These are phyloP conservation scores for Manis pentadactyla DNA, from an alignment of 2,797 vertebrate species.

Conservation along the genomic window DNA sequence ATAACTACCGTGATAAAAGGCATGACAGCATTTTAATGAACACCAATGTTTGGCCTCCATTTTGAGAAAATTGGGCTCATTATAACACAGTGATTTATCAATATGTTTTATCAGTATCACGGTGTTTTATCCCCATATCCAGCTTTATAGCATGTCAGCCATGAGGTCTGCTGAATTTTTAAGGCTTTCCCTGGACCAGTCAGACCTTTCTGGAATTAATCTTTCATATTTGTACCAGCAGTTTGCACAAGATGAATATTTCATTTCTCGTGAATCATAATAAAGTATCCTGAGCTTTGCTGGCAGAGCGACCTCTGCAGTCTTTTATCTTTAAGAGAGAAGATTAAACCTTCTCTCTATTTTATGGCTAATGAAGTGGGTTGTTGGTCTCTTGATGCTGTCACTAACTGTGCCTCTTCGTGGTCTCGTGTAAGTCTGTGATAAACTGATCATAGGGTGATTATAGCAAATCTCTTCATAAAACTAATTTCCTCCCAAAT, in stretches of 20 bases:
- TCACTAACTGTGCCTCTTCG: not conserved
- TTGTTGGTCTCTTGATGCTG: slow-evolving; percentile 57
- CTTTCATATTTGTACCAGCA: slow-evolving; percentile 67
- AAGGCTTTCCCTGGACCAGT: slow-evolving; percentile 56
- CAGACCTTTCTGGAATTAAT: slow-evolving; percentile 71
- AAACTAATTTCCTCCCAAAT: slow-evolving; percentile 30
- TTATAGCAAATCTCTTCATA: slow-evolving; percentile 1
- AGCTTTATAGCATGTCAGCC: slow-evolving; percentile 31
- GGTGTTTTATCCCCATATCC: not conserved
- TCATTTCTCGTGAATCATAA: slow-evolving; percentile 75
- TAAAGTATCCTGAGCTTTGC: slow-evolving; percentile 25
- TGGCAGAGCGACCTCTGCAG: slow-evolving; percentile 48
- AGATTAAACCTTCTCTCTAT: slow-evolving; percentile 53
- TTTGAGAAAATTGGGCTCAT: slow-evolving; percentile 58
- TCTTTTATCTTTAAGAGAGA: slow-evolving; percentile 68
- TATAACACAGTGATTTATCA: slow-evolving; percentile 67
- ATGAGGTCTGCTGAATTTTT: slow-evolving; percentile 47
- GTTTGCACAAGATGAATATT: slow-evolving; percentile 69
- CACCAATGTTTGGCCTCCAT: slow-evolving; percentile 40
- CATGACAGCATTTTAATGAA: slow-evolving; percentile 76
- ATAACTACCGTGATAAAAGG: slow-evolving; percentile 61
- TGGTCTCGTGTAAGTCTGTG: not conserved
- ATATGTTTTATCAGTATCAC: not conserved
- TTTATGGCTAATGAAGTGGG: slow-evolving; percentile 60
- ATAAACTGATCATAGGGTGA: slow-evolving; percentile 57